Percentiles rank a stretch among this genome's conserved stretches.
These are phyloP conservation scores for Chrysolina oricalcia DNA, from an alignment of 2,888 invertebrate species.

Conservation along the genomic window DNA sequence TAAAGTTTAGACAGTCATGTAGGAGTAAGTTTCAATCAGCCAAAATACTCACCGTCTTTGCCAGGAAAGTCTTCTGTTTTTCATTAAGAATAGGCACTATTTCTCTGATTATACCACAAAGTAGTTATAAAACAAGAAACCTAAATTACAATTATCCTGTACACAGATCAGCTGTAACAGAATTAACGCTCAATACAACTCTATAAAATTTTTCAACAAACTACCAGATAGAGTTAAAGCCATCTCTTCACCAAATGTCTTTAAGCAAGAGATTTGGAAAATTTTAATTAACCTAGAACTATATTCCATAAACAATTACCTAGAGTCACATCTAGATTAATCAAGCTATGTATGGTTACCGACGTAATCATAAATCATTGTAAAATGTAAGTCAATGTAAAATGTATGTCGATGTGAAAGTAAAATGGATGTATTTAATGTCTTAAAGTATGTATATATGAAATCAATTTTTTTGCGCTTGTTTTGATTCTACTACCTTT, in stretches of 20 bases:
- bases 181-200: neutral
- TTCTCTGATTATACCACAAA: neutral
- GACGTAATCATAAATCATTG: neutral
- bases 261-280: constrained; percentile 2
- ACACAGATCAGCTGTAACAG: neutral
- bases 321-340: neutral
- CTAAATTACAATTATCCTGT: constrained; percentile 7
- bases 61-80: neutral
- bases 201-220: no score
- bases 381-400: neutral
- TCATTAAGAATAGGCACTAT: neutral
- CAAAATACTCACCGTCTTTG: neutral
- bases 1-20: neutral
- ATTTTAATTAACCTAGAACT: constrained; percentile 1
- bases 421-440: neutral
- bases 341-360: neutral
- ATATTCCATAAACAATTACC: neutral
- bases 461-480: neutral
- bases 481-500: neutral
- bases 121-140: neutral
- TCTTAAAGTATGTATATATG: neutral
- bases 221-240: neutral
- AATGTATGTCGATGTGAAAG: neutral
- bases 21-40: constrained; percentile 6
- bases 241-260: neutral